Conservation (phyloP, 1,140 invertebrate genomes). For the Brachionus plicatilis region DNA sequence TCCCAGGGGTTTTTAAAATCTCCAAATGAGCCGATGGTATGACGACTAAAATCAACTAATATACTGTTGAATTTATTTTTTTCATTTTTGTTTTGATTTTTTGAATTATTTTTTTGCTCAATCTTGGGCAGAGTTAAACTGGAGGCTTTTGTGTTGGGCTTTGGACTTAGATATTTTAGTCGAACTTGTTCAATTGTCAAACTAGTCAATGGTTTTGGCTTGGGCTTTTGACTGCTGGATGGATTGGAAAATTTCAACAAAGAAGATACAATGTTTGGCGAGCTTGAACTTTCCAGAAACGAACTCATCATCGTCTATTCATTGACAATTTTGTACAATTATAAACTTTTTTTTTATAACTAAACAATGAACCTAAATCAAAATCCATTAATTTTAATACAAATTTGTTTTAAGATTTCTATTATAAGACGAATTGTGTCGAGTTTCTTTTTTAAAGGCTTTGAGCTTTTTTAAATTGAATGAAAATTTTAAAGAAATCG, state of each 20-base stretch:
- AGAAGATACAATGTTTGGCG: neutral
- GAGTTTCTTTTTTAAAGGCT: neutral
- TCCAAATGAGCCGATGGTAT: neutral
- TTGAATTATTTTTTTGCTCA: neutral
- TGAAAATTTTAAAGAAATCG: neutral
- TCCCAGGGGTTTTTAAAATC: neutral
- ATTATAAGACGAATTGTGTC: neutral
- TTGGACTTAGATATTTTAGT: neutral
- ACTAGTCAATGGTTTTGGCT: neutral
- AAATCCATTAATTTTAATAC: neutral
- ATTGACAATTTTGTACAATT: neutral
- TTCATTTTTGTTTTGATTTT: neutral
- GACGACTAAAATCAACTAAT: neutral
- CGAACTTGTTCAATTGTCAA: neutral
- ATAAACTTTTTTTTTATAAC: neutral
- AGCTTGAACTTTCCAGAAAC: neutral
- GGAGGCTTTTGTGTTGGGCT: neutral
- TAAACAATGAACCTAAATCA: neutral
- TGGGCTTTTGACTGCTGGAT: neutral
- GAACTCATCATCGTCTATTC: neutral
- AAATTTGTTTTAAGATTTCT: neutral
- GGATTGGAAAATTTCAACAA: neutral
- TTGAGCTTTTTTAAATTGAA: conserved; percentile 5
- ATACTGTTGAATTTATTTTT: neutral
- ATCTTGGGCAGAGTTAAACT: neutral